Percentiles rank a stretch among this genome's conserved stretches.
phyloP scores from a whole-genome alignment of 2,888 invertebrate genomes.

The Phymatocera aterrima region DNA sequence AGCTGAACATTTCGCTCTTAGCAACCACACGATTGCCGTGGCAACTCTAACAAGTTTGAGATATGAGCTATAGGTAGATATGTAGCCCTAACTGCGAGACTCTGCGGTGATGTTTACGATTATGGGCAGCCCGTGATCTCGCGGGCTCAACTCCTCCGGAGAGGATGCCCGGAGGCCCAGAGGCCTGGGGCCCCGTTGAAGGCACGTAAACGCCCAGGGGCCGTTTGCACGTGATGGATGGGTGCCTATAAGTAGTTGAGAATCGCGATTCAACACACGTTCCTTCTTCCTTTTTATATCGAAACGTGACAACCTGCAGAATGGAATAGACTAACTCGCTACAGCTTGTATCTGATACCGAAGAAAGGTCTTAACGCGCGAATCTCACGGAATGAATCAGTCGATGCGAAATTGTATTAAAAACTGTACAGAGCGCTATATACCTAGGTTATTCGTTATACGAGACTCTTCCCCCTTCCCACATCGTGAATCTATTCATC shows the following conservation, averaged over 20 bases:
- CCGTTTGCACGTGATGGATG: not conserved
- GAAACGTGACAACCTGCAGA: too few species aligned
- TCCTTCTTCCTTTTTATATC: not conserved
- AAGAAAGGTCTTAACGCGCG: too few species aligned
- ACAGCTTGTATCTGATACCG: too few species aligned
- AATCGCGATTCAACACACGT: constrained; percentile 16
- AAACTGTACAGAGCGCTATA: too few species aligned
- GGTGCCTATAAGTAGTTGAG: too few species aligned
- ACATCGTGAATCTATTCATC: not conserved
- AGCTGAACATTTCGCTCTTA: not conserved
- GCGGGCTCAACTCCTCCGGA: not conserved
- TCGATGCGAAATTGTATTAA: too few species aligned
- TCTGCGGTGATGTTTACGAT: constrained; percentile 17
- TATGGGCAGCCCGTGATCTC: constrained; percentile 13
- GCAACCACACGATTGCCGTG: not conserved
- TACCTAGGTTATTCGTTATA: too few species aligned
- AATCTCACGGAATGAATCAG: too few species aligned
- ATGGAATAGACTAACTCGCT: too few species aligned
- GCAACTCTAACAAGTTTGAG: not conserved
- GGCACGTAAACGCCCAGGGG: constrained; percentile 2
- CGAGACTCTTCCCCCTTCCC: not conserved
- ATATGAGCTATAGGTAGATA: not conserved
- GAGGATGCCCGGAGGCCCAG: not conserved
- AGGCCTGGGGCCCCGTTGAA: not conserved
- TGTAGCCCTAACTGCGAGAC: not conserved